These are phyloP conservation scores for Chloropsis hardwickii DNA, from an alignment of 2,113 vertebrate genomes.

Conservation along the genomic window DNA sequence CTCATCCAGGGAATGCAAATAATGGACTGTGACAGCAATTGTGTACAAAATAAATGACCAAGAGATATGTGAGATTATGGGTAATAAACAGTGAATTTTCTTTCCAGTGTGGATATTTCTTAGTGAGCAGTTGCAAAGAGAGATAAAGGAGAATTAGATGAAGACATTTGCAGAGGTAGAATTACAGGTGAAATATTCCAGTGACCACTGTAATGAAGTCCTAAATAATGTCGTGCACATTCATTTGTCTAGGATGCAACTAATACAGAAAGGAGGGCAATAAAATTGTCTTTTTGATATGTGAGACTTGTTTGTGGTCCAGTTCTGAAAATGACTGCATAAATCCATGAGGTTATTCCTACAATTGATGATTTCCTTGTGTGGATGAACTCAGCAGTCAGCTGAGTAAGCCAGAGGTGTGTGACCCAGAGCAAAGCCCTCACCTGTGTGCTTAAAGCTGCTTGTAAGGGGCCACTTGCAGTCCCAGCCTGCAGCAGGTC, in stretches of 20 bases:
- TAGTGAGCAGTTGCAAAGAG: neutral
- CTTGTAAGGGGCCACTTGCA: accelerated
- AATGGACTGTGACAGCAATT: neutral
- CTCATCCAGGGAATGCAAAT: neutral
- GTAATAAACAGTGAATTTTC: neutral
- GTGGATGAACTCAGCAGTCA: neutral
- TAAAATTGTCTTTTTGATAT: neutral
- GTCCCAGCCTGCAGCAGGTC: neutral
- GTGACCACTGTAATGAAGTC: neutral
- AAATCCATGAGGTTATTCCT: neutral
- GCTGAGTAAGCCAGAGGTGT: neutral
- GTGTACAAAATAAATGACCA: neutral
- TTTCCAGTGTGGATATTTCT: neutral
- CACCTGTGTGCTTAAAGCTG: neutral
- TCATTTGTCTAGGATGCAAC: neutral
- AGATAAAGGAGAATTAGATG: neutral
- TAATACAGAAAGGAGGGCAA: neutral
- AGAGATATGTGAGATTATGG: neutral
- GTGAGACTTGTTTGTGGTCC: neutral
- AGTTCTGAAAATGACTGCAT: neutral
- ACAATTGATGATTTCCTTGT: neutral
- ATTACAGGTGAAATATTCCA: neutral
- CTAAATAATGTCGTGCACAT: neutral
- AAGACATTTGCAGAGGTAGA: neutral
- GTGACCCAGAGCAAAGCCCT: neutral